Percentiles rank a stretch among this genome's conserved stretches.
Evolutionary conservation across 2,113 vertebrate species (phyloP).

Genomic region (Heptranchias perlo): DNA sequence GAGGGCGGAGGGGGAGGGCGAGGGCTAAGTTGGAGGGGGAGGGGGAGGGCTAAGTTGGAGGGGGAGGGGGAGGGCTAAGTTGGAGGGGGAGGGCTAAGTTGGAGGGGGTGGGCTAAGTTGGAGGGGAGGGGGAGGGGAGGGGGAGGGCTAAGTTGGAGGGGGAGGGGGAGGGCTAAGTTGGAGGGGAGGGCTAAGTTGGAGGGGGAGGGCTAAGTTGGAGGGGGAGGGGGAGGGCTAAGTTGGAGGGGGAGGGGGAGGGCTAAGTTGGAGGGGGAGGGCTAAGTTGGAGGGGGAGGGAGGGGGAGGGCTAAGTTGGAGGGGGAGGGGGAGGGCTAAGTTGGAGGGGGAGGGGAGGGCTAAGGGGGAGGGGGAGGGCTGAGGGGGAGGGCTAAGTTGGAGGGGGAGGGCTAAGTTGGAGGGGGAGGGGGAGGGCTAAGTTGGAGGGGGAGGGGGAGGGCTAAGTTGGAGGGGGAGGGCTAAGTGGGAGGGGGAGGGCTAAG

Average conservation of each 20-base stretch:
- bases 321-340: too few relatives aligned
- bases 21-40: neutral
- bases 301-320: too few relatives aligned
- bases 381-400: neutral
- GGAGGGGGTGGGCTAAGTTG: neutral
- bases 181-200: neutral
- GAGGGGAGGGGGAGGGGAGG: neutral
- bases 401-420: too few relatives aligned
- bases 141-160: neutral
- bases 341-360: too few relatives aligned
- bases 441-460: conserved; percentile 38
- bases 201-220: neutral
- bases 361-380: too few relatives aligned
- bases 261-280: neutral
- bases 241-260: neutral
- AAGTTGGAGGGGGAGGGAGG: too few relatives aligned
- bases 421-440: rapidly evolving
- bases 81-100: neutral
- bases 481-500: conserved; percentile 33
- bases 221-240: conserved; percentile 30
- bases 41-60: neutral
- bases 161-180: neutral
- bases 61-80: conserved; percentile 46
- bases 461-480: conserved; percentile 43
- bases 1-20: conserved; percentile 22